Base-by-base conservation (phyloP, 2,113 vertebrate species). In the Rana temporaria region DNA sequence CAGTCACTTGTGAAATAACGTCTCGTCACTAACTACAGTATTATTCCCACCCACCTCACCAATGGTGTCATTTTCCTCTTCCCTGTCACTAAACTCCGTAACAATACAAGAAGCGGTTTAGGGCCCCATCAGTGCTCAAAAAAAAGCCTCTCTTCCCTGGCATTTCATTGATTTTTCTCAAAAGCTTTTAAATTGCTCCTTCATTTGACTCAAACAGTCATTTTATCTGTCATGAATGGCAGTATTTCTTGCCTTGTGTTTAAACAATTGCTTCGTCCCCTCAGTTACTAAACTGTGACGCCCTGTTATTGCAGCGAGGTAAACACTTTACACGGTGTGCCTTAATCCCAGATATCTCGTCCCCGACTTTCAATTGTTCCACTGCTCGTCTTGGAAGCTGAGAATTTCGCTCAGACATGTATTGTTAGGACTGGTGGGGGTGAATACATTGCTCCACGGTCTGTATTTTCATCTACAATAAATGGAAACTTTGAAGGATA, bases 1-100 rank as follows among this genome's bases (percentile, higher is more conserved):
- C 97, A 97, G 91, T 96, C 93, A 96, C 90, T 95, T 98, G 96
- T 98, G 97, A 99, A 98, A 98, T 97, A 93, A 95, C 95, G 89
- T 97, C 96, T 96, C 95, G 95, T 95, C 94, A 93, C 95, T 96
- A 97, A 96, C 95, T 95, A 90, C 92, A 85, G 87, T 96, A 98
- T 98, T 84, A 98, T 97, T 95, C 91, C 89, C 90, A 78, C 92
- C 91, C 91, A 88, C 90, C 91, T 86, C 71, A 78, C 91, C 88
- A 89, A 80, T 88, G 85, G 87, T 91, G 90, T 92, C 90, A 91
- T 95, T 94, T 94, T 93, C 92, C 92, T 92, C 89, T 91, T 90
- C 91, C 91, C 90, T 79, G 86, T 88, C 78, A 87, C 91, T 92
- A 90, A 90, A 93, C 92, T 90, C 89, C 55, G 91, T 87, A 92